phyloP scores from a whole-genome alignment of 2,113 vertebrate species.

The Anas platyrhynchos region DNA sequence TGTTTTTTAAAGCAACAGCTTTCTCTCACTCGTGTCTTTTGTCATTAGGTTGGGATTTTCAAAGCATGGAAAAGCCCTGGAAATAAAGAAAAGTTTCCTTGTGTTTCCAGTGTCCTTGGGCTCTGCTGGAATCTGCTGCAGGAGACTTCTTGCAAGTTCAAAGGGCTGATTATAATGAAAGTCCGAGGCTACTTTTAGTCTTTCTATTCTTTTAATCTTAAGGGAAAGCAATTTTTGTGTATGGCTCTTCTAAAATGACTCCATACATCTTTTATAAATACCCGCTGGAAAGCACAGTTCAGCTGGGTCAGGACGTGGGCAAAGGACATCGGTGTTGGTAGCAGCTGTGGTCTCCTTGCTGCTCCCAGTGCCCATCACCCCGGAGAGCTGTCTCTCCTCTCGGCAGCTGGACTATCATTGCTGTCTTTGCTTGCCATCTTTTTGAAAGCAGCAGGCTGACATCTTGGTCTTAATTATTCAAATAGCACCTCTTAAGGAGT shows the following conservation, averaged over 20 bases:
- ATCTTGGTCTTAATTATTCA: background rate
- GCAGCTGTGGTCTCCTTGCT: background rate
- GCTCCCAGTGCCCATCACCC: background rate
- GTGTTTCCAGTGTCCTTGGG: background rate
- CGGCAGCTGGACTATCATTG: background rate
- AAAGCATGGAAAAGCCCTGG: background rate
- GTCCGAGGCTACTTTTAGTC: background rate
- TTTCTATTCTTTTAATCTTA: slow-evolving; percentile 6
- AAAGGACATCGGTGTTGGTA: background rate
- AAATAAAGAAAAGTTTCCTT: background rate
- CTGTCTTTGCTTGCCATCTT: background rate
- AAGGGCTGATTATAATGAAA: background rate
- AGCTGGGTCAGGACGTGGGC: background rate
- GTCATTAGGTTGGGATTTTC: background rate
- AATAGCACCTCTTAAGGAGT: background rate
- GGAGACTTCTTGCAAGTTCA: background rate
- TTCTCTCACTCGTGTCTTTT: background rate
- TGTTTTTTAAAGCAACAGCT: background rate
- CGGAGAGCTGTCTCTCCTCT: background rate
- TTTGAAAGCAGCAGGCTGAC: background rate
- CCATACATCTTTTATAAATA: background rate
- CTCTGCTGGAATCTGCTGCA: background rate
- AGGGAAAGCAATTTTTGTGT: background rate
- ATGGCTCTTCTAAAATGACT: background rate
- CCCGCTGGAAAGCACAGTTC: background rate